Evolutionary conservation across 2,113 vertebrate species (phyloP).

Genomic region (Ascaphus truei): DNA sequence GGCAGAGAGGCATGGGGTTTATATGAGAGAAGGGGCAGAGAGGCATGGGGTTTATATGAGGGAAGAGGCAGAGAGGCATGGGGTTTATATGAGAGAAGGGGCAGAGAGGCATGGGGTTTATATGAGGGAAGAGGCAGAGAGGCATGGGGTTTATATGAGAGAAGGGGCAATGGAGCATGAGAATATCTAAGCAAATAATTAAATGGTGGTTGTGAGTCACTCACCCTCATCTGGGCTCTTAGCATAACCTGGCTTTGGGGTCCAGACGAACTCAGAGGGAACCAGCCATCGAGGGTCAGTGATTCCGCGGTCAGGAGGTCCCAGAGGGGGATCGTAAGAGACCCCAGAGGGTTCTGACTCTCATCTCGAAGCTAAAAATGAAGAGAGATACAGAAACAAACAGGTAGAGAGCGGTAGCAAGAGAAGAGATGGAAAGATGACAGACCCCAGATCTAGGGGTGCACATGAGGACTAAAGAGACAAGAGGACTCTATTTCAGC

Average conservation of each 20-base stretch:
- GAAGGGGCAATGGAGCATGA: too few relatives aligned
- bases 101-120: too few relatives aligned
- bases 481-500: too few relatives aligned
- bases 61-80: too few relatives aligned
- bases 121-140: too few relatives aligned
- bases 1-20: too few relatives aligned
- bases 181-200: too few relatives aligned
- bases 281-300: constrained; percentile 77
- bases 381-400: background rate
- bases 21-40: too few relatives aligned
- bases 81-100: too few relatives aligned
- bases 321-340: constrained; percentile 65
- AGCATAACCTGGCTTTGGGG: constrained; percentile 75
- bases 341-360: constrained; percentile 58
- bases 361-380: constrained; percentile 54
- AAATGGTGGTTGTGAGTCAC: constrained; percentile 25
- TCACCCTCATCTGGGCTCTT: constrained; percentile 75
- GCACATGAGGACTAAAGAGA: background rate
- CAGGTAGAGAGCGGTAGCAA: background rate
- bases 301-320: constrained; percentile 65
- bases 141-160: too few relatives aligned
- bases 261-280: constrained; percentile 63
- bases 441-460: background rate
- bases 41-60: too few relatives aligned
- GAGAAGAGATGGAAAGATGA: background rate